Base-by-base conservation (phyloP, 2,113 vertebrate species). In the Centrocercus urophasianus region DNA sequence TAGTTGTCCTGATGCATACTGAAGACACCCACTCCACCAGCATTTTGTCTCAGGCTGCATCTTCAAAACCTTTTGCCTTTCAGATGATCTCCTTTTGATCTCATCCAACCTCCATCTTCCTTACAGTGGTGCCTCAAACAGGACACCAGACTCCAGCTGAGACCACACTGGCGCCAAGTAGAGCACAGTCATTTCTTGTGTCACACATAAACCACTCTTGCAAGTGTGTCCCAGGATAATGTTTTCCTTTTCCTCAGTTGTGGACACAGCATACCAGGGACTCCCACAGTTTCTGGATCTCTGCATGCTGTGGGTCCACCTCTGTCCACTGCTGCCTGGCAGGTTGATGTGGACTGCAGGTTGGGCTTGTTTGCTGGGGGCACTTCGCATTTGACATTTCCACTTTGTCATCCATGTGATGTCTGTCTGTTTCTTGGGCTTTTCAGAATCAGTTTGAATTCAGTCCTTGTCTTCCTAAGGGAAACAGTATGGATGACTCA, bases 401-500 rank as follows among this genome's bases (percentile, higher is more conserved):
- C 83, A 22, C 65, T 50, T 50, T 86, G 61, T 24, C 57, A 75
- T 64, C 28, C 80, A 4, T 80, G 80, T 93, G 64, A 60, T 92
- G 88, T 92, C 61, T 90, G 73, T 52, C 57, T 7, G 5, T 71
- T 88, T 18, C 65, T 86, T 38, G 52, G 27, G 86, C 25, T 81
- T 86, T 90, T 71, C 73, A 80, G 83, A 47, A 90, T 93, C 74
- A 72, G 86, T 93, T 88, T 86, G 70, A 59, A 90, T 90, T 86
- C 70, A 72, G 75, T 45, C 32, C 25, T 66, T 42, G 22, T 71
- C 56, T 86, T 90, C 74, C 74, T 70, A 36, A 79, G 83, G 79
- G 80, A 91, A 93, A 67, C 0, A 1, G 36, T 70, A 69, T 83
- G 69, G 63, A 48, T 59, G 82, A 34, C 69, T 90, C 1, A 0